phyloP scores from a whole-genome alignment of 2,113 vertebrate species.

The Geococcyx californianus region DNA sequence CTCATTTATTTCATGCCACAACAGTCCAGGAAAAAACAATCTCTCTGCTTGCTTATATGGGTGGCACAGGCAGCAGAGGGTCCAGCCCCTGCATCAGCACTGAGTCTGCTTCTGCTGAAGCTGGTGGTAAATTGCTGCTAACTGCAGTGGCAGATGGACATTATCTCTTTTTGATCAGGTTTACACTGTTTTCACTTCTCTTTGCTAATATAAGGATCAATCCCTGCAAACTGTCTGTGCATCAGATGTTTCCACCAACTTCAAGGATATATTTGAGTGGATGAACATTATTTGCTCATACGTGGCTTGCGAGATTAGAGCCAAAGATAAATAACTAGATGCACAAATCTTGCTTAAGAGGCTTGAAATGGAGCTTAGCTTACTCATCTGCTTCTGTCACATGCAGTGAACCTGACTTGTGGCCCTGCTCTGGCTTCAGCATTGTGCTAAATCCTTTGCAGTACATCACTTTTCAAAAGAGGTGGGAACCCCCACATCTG shows the following conservation, averaged over 20 bases:
- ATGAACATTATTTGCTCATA: background rate
- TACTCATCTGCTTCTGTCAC: background rate
- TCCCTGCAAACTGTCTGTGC: background rate
- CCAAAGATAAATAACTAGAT: background rate
- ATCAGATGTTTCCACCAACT: background rate
- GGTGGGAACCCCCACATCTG: background rate
- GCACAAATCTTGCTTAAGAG: background rate
- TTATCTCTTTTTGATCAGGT: background rate
- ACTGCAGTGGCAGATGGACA: background rate
- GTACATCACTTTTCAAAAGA: background rate
- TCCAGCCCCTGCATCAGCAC: background rate
- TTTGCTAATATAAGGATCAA: background rate
- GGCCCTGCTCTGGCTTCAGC: background rate
- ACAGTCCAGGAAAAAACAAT: background rate
- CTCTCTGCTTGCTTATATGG: background rate
- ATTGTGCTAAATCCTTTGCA: background rate
- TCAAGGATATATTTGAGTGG: background rate
- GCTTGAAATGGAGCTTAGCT: background rate
- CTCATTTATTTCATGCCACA: background rate
- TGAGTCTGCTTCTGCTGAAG: background rate
- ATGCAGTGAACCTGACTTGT: background rate
- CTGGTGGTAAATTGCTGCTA: background rate
- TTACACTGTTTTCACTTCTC: background rate
- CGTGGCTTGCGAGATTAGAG: background rate
- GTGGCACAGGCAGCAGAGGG: background rate